A percentile compares a stretch with the other conserved stretches of the same genome.
Conservation (phyloP, 2,113 vertebrate genomes). For the Sorex fumeus region DNA sequence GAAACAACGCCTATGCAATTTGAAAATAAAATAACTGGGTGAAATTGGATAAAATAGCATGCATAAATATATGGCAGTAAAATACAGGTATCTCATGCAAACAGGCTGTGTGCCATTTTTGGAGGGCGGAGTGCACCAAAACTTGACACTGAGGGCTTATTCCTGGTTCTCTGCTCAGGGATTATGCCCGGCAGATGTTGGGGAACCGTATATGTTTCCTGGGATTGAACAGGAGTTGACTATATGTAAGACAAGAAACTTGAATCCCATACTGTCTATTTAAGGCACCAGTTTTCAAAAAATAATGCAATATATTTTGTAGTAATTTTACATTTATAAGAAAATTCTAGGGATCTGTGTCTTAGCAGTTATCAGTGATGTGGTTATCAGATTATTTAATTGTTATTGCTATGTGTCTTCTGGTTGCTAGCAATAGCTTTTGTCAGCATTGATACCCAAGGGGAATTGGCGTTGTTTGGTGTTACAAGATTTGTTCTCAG, state of each 20-base stretch:
- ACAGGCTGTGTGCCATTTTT: not conserved
- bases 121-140: no score
- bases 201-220: no score
- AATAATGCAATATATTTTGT: not conserved
- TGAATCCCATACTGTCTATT: no score
- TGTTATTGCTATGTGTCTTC: slow-evolving; percentile 74
- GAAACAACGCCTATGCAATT: slow-evolving; percentile 53
- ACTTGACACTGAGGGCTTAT: no score
- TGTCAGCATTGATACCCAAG: slow-evolving; percentile 84
- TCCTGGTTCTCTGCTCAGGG: no score
- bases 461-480: slow-evolving; percentile 89
- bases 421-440: slow-evolving; percentile 84
- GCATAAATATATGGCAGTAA: not conserved
- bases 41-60: not conserved
- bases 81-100: not conserved
- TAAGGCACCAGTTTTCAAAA: not conserved
- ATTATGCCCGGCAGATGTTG: no score
- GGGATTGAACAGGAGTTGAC: no score
- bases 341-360: slow-evolving; percentile 21
- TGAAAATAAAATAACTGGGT: slow-evolving; percentile 52
- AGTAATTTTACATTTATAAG: not conserved
- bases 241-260: no score
- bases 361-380: slow-evolving; percentile 1
- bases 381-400: slow-evolving; percentile 73
- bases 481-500: slow-evolving; percentile 87